Evolutionary conservation across 2,888 invertebrate genomes (phyloP).

Genomic region (Thecocarcelia acutangulata): DNA sequence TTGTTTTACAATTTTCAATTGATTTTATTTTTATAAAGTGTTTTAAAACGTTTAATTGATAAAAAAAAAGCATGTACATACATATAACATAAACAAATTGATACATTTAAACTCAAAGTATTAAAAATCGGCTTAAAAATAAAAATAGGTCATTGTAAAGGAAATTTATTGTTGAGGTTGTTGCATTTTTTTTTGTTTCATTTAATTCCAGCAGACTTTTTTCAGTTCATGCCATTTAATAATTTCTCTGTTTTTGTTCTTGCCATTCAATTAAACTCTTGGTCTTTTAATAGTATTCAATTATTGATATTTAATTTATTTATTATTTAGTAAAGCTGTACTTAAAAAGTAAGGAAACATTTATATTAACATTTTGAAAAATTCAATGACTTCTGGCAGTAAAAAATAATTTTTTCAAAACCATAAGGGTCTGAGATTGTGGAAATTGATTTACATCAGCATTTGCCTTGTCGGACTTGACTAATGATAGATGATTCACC

Average conservation of each 20-base stretch:
- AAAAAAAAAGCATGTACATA: conserved; percentile 28
- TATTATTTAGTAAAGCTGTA: neutral
- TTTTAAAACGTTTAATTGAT: conserved; percentile 45
- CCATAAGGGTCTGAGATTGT: too few relatives aligned
- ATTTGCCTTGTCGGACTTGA: too few relatives aligned
- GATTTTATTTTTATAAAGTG: neutral
- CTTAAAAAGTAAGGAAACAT: too few relatives aligned
- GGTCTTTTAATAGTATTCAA: conserved; percentile 25
- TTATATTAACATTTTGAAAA: too few relatives aligned
- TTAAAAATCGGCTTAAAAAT: conserved; percentile 10
- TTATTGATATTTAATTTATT: conserved; percentile 33
- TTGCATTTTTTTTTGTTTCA: neutral
- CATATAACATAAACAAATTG: conserved; percentile 50
- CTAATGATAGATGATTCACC: too few relatives aligned
- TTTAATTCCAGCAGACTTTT: neutral
- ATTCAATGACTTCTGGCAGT: too few relatives aligned
- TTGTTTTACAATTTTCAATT: neutral
- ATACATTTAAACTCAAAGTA: conserved; percentile 17
- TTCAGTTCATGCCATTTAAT: conserved; percentile 10
- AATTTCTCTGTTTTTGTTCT: conserved; percentile 5
- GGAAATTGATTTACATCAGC: too few relatives aligned
- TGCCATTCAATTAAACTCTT: conserved; percentile 32
- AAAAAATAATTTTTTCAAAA: too few relatives aligned
- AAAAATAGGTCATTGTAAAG: conserved; percentile 41
- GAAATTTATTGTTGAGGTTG: conserved; percentile 33